Evolutionary conservation across 2,797 vertebrate genomes (phyloP).

Genomic region (Philypnodon macrostomus): DNA sequence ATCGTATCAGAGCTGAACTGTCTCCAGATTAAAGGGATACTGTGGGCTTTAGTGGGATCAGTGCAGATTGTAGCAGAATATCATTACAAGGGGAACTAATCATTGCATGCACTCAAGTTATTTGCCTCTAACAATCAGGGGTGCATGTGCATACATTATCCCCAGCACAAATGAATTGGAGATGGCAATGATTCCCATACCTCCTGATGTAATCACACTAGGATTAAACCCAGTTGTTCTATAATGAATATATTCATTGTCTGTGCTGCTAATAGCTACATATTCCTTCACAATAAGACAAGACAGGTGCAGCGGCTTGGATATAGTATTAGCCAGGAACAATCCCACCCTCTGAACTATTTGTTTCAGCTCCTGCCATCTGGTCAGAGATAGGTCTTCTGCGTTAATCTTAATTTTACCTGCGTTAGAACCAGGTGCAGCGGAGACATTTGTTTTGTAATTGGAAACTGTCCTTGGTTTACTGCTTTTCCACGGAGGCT

Average conservation of each 20-base stretch:
- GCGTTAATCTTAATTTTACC: too few species aligned
- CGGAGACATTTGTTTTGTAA: too few species aligned
- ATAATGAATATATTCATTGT: constrained; percentile 28
- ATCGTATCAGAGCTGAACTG: constrained; percentile 22
- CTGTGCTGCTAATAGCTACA: constrained; percentile 12
- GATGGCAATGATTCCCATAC: constrained; percentile 18
- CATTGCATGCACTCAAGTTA: constrained; percentile 24
- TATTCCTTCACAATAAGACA: too few species aligned
- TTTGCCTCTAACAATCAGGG: constrained; percentile 17
- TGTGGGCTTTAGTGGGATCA: constrained; percentile 30
- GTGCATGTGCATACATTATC: constrained; percentile 3
- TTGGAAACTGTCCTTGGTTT: too few species aligned
- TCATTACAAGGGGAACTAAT: constrained; percentile 42
- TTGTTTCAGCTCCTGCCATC: too few species aligned
- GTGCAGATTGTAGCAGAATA: constrained; percentile 34
- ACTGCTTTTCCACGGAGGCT: too few species aligned
- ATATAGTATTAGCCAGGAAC: too few species aligned
- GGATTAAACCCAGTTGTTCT: constrained; percentile 30
- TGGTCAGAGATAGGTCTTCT: too few species aligned
- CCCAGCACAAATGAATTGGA: constrained; percentile 14
- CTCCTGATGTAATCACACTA: constrained; percentile 20
- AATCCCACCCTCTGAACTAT: too few species aligned
- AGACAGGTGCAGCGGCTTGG: too few species aligned
- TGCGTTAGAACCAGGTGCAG: too few species aligned
- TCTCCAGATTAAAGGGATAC: constrained; percentile 27